Conservation (phyloP, 2,888 invertebrate genomes). For the Eubasilissa splendida region DNA sequence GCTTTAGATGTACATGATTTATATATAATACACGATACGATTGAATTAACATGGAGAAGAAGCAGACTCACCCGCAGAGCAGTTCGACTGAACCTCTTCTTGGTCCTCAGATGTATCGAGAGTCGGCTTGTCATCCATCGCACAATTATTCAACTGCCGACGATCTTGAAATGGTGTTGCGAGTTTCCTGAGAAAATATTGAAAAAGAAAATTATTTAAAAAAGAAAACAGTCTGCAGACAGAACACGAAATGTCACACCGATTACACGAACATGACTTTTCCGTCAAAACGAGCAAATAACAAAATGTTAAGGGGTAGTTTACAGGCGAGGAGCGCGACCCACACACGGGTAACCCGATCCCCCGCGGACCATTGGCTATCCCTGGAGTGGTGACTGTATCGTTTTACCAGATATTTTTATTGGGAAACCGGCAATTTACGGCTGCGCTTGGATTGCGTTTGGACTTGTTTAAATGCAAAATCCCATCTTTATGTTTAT, state of each 20-base stretch:
- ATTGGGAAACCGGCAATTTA: conserved; percentile 44
- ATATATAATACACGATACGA: no score
- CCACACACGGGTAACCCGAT: conserved; percentile 32
- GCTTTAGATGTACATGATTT: no score
- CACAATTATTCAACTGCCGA: no score
- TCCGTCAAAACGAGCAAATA: background rate
- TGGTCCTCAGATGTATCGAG: no score
- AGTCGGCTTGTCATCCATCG: no score
- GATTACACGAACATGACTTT: background rate
- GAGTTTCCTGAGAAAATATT: background rate
- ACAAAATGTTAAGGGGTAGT: background rate
- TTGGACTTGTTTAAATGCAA: conserved; percentile 41
- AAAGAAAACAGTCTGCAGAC: background rate
- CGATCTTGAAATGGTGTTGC: no score
- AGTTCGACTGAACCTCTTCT: no score
- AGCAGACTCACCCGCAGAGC: no score
- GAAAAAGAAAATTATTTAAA: background rate
- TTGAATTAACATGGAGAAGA: no score
- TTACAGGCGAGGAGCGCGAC: background rate
- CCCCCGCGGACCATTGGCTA: background rate
- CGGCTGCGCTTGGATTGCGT: conserved; percentile 41
- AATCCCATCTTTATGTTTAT: conserved; percentile 29
- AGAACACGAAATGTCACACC: no score
- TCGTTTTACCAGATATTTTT: conserved; percentile 37
- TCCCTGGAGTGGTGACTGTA: conserved; percentile 4